These are phyloP conservation scores for Phenganax subtilis DNA, from an alignment of 92 coral and sea anemone genomes.

Conservation along the genomic window DNA sequence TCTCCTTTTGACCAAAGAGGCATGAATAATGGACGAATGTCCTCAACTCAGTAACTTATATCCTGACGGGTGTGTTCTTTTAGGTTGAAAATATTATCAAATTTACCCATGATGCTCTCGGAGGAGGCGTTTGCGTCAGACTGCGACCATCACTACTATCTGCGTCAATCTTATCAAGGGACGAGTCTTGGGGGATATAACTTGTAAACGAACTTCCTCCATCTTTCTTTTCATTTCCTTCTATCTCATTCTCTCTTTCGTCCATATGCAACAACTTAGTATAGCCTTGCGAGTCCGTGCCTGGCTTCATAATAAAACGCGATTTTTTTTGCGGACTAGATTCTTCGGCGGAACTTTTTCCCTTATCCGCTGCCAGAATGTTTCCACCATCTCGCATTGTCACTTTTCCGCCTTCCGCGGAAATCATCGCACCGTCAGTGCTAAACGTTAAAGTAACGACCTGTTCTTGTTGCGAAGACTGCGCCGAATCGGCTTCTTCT, in stretches of 20 bases:
- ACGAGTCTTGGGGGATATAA: slow-evolving; percentile 15
- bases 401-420: background rate
- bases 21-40: background rate
- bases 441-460: slow-evolving; percentile 12
- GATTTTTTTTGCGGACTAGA: background rate
- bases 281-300: slow-evolving; percentile 19
- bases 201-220: slow-evolving; percentile 10
- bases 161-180: background rate
- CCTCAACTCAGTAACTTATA: background rate
- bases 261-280: slow-evolving; percentile 11
- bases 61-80: no score
- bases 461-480: background rate
- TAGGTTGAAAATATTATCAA: no score
- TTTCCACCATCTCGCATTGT: background rate
- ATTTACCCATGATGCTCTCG: slow-evolving; percentile 33
- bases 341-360: background rate
- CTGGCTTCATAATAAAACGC: background rate
- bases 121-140: slow-evolving; percentile 17
- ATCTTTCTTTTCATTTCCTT: no score
- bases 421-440: slow-evolving; percentile 3
- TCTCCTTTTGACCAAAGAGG: background rate
- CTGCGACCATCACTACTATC: slow-evolving; percentile 35
- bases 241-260: background rate
- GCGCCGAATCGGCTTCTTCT: background rate
- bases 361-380: background rate